Percentiles rank a stretch among this genome's conserved stretches.
phyloP scores from a whole-genome alignment of 1,140 invertebrate genomes.

The Rhyacophila brunnea region DNA sequence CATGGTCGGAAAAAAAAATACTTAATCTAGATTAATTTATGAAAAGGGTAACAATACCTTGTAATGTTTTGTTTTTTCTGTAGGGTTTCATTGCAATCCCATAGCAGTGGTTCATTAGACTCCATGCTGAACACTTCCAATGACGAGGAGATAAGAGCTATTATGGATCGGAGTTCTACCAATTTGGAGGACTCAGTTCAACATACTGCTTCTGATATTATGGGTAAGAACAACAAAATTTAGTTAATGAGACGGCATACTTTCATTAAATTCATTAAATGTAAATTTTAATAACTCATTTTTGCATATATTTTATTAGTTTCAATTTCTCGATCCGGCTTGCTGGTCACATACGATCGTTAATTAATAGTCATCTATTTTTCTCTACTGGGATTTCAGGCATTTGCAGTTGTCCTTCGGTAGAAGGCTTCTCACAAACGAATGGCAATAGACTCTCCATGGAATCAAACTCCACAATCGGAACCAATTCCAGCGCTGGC shows the following conservation, averaged over 20 bases:
- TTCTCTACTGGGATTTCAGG: slow-evolving; percentile 5
- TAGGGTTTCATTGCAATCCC: slow-evolving; percentile 58
- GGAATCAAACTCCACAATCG: slow-evolving; percentile 29
- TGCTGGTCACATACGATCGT: neutral
- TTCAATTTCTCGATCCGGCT: neutral
- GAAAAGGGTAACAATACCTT: too few species aligned
- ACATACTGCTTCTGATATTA: slow-evolving; percentile 43
- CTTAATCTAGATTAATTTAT: too few species aligned
- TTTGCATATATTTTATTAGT: too few species aligned
- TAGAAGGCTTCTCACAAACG: slow-evolving; percentile 15
- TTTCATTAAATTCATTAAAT: too few species aligned
- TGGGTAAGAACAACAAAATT: too few species aligned
- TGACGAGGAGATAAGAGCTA: slow-evolving; percentile 69
- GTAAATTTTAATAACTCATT: too few species aligned
- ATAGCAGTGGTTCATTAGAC: slow-evolving; percentile 77
- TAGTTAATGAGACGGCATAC: too few species aligned
- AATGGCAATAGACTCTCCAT: slow-evolving; percentile 27
- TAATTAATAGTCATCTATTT: too few species aligned
- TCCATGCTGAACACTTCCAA: slow-evolving; percentile 80
- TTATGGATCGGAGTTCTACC: slow-evolving; percentile 56
- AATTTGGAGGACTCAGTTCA: slow-evolving; percentile 49
- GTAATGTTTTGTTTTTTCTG: too few species aligned
- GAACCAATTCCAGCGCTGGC: slow-evolving; percentile 12
- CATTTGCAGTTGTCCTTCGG: slow-evolving; percentile 19
- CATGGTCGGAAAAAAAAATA: too few species aligned